Evolutionary conservation across 1,140 invertebrate species (phyloP).

Genomic region (Phthorimaea operculella): DNA sequence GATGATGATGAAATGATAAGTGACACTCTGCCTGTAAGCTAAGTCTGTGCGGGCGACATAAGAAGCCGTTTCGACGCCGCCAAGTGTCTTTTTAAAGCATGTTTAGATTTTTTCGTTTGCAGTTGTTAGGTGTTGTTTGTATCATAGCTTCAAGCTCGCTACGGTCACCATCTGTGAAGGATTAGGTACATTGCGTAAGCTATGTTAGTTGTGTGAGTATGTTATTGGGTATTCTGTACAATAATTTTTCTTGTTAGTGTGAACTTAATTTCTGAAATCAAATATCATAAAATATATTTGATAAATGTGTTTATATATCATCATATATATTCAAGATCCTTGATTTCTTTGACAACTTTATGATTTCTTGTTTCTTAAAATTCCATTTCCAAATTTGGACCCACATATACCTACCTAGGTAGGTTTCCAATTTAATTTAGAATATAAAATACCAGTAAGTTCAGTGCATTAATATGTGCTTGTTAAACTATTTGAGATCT

Average conservation of each 20-base stretch:
- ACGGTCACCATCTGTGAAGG: conserved; percentile 69
- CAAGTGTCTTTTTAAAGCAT: conserved; percentile 66
- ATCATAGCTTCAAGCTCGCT: conserved; percentile 69
- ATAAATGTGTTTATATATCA: no score
- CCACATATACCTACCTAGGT: no score
- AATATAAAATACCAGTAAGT: no score
- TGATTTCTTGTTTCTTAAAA: no score
- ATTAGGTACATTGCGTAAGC: conserved; percentile 62
- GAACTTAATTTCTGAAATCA: conserved; percentile 8
- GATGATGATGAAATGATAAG: conserved; percentile 34
- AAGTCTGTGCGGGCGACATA: conserved; percentile 61
- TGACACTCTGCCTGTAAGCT: conserved; percentile 50
- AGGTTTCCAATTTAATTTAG: no score
- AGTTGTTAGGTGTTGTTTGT: conserved; percentile 70
- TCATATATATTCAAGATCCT: no score
- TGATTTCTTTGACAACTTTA: no score
- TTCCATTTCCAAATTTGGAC: no score
- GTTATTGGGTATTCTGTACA: conserved; percentile 13
- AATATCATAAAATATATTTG: not conserved
- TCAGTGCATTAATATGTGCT: no score
- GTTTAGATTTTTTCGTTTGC: conserved; percentile 70
- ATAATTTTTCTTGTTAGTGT: conserved; percentile 9
- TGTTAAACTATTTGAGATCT: no score
- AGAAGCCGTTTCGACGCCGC: conserved; percentile 52
- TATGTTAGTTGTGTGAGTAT: conserved; percentile 45